Conservation (phyloP, 2,888 invertebrate genomes). For the Lamproptera curius region DNA sequence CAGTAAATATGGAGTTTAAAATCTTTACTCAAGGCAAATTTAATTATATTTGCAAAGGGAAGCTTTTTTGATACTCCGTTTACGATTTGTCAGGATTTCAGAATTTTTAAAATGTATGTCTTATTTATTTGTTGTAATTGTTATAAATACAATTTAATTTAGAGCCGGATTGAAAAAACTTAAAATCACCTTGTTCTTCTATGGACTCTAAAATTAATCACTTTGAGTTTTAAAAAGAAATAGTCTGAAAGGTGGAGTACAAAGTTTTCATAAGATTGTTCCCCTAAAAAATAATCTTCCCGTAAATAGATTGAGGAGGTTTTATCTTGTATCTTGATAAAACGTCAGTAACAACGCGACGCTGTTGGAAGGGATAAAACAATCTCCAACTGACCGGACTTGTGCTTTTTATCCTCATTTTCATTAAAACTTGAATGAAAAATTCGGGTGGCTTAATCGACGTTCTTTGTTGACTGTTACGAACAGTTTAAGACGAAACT, state of each 20-base stretch:
- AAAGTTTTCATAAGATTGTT: slow-evolving; percentile 15
- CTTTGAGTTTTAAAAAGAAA: no score
- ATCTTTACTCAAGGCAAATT: no score
- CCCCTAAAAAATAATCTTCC: not conserved
- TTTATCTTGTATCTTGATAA: slow-evolving; percentile 25
- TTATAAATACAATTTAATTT: no score
- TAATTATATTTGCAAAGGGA: no score
- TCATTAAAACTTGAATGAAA: slow-evolving; percentile 45
- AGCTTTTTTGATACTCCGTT: no score
- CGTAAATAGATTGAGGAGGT: not conserved
- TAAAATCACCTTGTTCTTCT: no score
- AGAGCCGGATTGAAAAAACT: no score
- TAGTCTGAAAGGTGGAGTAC: not conserved
- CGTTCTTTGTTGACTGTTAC: slow-evolving; percentile 31
- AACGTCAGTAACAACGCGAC: slow-evolving; percentile 30
- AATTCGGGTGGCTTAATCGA: slow-evolving; percentile 32
- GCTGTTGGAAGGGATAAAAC: slow-evolving; percentile 26
- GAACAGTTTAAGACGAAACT: slow-evolving; percentile 32
- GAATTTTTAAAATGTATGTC: no score
- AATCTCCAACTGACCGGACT: slow-evolving; percentile 27
- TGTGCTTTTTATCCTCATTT: slow-evolving; percentile 4
- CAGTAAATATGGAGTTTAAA: no score
- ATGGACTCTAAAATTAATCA: no score
- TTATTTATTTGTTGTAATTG: no score
- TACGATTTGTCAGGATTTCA: no score